phyloP scores from a whole-genome alignment of 2,888 invertebrate genomes.

The Sycophila texana region DNA sequence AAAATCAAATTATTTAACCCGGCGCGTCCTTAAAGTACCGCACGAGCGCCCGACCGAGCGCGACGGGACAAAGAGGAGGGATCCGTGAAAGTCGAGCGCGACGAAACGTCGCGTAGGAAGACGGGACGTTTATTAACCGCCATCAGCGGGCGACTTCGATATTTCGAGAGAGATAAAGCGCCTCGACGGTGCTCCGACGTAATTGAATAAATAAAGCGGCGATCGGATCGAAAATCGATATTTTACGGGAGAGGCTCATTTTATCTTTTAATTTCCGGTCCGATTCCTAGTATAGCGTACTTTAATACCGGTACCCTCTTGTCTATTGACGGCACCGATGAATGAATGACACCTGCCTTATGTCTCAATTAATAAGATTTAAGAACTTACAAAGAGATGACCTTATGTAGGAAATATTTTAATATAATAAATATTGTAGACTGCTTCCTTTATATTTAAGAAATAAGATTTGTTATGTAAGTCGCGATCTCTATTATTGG shows the following conservation, averaged over 20 bases:
- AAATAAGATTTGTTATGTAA: no score
- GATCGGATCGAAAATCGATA: slow-evolving; percentile 36
- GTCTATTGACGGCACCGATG: slow-evolving; percentile 9
- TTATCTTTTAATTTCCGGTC: slow-evolving; percentile 43
- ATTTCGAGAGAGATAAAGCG: slow-evolving; percentile 14
- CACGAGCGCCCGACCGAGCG: background rate
- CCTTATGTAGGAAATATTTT: no score
- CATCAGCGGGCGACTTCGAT: slow-evolving; percentile 21
- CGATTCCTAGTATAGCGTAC: background rate
- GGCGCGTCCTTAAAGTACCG: no score
- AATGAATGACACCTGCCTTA: slow-evolving; percentile 18
- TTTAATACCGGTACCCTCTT: background rate
- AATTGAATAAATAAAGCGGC: slow-evolving; percentile 40
- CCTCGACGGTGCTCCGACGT: background rate
- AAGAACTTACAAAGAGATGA: background rate
- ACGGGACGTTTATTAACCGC: slow-evolving; percentile 28
- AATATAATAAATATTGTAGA: no score
- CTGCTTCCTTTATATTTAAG: no score
- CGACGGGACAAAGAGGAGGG: background rate
- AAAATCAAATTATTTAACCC: no score
- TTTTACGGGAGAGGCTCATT: slow-evolving; percentile 3
- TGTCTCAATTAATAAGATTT: slow-evolving; percentile 35
- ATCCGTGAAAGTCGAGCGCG: slow-evolving; percentile 35
- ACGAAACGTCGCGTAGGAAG: slow-evolving; percentile 28
- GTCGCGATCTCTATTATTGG: no score